Base-by-base conservation (phyloP, 2,888 invertebrate genomes). In the Epinotia ramella region DNA sequence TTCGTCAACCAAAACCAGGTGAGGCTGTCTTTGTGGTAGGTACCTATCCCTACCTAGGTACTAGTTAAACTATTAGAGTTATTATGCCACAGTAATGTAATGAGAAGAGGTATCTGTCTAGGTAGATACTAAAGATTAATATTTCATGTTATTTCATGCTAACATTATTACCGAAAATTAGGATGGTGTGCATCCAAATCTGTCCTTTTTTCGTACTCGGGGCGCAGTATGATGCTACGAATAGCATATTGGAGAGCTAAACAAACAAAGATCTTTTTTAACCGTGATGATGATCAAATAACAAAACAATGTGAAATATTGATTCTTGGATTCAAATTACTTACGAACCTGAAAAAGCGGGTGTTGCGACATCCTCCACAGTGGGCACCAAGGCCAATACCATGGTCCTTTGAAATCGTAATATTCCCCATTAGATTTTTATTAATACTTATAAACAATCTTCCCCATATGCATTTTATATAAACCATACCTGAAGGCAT, bases 201-300 rank as follows among this genome's bases (percentile, higher is more conserved):
- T 97, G 96, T 4, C 98, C 98, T 85, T 96, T 96, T 83, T 96
- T 96, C 0, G 96, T 96, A 81, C 96, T 96, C 18, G 97, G 97
- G 12, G 97, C 96, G 73, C 97, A 96, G 84, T 97, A 97, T 0
- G 97, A 97, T n/a, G 97, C 93, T 44, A 97, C 96, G 86, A 98
- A 97, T 80, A 97, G 96, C 77, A 96, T 94, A 89, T 98, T 97
- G 20, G 97, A 97, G 77, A 97, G 88, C 94, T 98, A 96, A 53
- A 65, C 6, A 53, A n/a, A 53, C n/a, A 49, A 49, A 49, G 5
- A 49, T 49, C 16, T 16, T 16, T 49, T 16, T 49, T 49, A 49
- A 49, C 49, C 6, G 16, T n/a, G 53, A 6, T 7, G n/a, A n/a
- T 53, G 6, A 53, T n/a, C 53, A n/a, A n/a, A 53, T 16, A 53